phyloP scores from a whole-genome alignment of 2,888 invertebrate species.

The Yponomeuta malinellus region DNA sequence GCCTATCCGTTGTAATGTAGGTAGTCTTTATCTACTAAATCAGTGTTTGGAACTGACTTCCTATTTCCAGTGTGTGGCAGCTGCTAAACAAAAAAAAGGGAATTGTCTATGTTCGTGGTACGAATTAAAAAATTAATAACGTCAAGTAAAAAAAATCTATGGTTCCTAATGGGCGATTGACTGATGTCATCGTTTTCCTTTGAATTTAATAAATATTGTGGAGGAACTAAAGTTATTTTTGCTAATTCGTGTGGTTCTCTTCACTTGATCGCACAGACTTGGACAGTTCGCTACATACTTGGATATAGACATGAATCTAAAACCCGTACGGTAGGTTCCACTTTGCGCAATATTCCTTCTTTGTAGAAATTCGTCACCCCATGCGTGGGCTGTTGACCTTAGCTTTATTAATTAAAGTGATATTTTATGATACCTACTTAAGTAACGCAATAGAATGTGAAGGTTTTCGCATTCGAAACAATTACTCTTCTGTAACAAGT shows the following conservation, averaged over 20 bases:
- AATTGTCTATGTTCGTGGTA: not conserved
- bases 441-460: not conserved
- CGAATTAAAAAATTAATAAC: not conserved
- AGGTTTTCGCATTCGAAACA: not conserved
- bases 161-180: conserved; percentile 22
- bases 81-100: too few species aligned
- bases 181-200: conserved; percentile 46
- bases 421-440: conserved; percentile 9
- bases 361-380: conserved; percentile 24
- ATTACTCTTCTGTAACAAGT: conserved; percentile 3
- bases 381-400: conserved; percentile 64
- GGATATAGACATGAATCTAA: not conserved
- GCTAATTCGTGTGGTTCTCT: conserved; percentile 1
- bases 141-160: conserved; percentile 7
- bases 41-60: too few species aligned
- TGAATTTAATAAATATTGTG: conserved; percentile 27
- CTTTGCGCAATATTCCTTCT: conserved; percentile 14
- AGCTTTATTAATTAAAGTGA: conserved; percentile 23
- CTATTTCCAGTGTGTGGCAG: too few species aligned
- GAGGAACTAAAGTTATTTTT: conserved; percentile 10
- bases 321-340: conserved; percentile 1
- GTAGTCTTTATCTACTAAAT: too few species aligned
- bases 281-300: not conserved
- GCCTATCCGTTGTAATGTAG: too few species aligned
- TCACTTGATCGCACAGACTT: not conserved